Evolutionary conservation across 2,797 vertebrate species (phyloP), one percentile per base, ranked within the genome.

Genomic region (Pelodytes ibericus): DNA sequence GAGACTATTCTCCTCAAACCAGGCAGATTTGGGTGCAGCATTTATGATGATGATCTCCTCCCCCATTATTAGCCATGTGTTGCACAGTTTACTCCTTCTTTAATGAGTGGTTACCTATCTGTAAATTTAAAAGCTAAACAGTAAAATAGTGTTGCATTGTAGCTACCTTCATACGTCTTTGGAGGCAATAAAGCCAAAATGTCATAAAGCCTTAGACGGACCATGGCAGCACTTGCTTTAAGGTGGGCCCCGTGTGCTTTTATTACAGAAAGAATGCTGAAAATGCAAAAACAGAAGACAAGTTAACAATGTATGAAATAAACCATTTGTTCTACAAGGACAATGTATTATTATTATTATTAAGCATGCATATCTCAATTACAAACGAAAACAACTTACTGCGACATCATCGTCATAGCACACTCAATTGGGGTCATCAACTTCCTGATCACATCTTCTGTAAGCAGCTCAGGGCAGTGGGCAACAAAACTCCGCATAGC

Each of bases 391-490:
- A n/a, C n/a, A 79, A 98, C 97, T 97, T 90, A 99, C 97, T 99
- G 98, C 0, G 97, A 97, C 95, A 99, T 97, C 97, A 99, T 99
- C 68, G 96, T 98, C 98, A 99, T 99, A 81, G 98, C 97, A 86
- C 98, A 99, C 87, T 99, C 98, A 56, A 99, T 96, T 62, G 98
- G 98, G 2, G 95, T 98, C 97, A 99, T 98, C 85, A 99, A 85
- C 75, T 98, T 94, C 31, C 97, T 95, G 88, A 99, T 99, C 79
- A 98, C 96, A 57, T 99, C 98, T 81, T 99, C 98, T 0, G 97
- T 99, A 31, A 99, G 94, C 58, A 99, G 94, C 82, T 99, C 98
- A 1, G 96, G 95, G 83, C 98, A 99, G 84, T 99, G 97, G 61
- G 98, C 98, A 87, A 99, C 98, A 78, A 99, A 99, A 86, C 97